A percentile compares a stretch with the other conserved stretches of the same genome.
phyloP scores from a whole-genome alignment of 1,140 invertebrate genomes.

The Zaprionus gabonicus region DNA sequence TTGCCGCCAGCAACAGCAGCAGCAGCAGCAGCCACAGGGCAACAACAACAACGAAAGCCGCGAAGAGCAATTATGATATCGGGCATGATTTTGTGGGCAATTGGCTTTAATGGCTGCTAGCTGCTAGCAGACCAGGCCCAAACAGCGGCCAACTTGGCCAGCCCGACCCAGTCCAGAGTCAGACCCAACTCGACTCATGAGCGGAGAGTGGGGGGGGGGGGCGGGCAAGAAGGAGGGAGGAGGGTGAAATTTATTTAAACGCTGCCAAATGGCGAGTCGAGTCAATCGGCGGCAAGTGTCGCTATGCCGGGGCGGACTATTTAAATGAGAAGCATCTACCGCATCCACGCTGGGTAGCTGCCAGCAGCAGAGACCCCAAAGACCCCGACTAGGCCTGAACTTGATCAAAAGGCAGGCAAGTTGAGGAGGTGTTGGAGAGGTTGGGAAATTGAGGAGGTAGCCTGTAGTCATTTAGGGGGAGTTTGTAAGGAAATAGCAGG shows the following conservation, averaged over 20 bases:
- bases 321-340: constrained; percentile 42
- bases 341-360: constrained; percentile 53
- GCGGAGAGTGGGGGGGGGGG: too few relatives aligned
- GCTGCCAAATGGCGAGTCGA: constrained; percentile 73
- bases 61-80: constrained; percentile 82
- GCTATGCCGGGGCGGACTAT: constrained; percentile 45
- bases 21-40: constrained; percentile 11
- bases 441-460: background rate
- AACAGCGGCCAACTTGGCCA: constrained; percentile 35
- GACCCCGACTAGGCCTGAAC: constrained; percentile 1
- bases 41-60: constrained; percentile 62
- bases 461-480: background rate
- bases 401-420: constrained; percentile 13
- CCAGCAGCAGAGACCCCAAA: constrained; percentile 30
- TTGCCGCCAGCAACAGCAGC: constrained; percentile 16
- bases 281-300: constrained; percentile 68
- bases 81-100: constrained; percentile 82
- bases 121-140: constrained; percentile 38
- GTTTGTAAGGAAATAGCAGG: background rate
- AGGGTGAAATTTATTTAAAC: constrained; percentile 77
- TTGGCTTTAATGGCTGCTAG: constrained; percentile 74
- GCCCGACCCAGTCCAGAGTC: background rate
- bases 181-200: background rate
- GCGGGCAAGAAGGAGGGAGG: constrained; percentile 8
- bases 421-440: background rate